Conservation (phyloP, 1,140 invertebrate genomes). For the Eueides isabella region DNA sequence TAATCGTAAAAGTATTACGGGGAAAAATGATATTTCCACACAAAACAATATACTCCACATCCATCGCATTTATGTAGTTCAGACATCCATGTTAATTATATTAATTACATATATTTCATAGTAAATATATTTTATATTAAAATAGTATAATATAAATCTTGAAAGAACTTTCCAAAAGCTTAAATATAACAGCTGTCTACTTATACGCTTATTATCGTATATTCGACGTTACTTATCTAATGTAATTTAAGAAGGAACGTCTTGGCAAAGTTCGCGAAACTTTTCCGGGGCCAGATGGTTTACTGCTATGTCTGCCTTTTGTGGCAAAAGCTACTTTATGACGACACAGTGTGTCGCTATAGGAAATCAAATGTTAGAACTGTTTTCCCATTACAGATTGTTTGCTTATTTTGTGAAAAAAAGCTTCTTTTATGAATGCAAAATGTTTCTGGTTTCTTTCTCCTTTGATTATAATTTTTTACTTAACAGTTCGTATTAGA, state of each 20-base stretch:
- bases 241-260: slow-evolving; percentile 42
- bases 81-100: too few relatives aligned
- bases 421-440: background rate
- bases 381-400: background rate
- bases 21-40: too few relatives aligned
- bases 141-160: background rate
- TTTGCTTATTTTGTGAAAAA: background rate
- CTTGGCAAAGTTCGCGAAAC: slow-evolving; percentile 41
- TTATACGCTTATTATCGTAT: background rate
- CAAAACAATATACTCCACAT: too few relatives aligned
- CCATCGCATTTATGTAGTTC: too few relatives aligned
- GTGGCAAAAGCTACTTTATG: slow-evolving; percentile 44
- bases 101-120: background rate
- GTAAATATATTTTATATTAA: background rate
- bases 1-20: too few relatives aligned
- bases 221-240: slow-evolving; percentile 17
- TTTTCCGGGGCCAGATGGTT: slow-evolving; percentile 48
- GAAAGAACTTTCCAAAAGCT: background rate
- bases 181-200: slow-evolving; percentile 3
- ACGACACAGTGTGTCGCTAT: slow-evolving; percentile 41
- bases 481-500: background rate
- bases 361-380: slow-evolving; percentile 9
- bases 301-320: slow-evolving; percentile 31
- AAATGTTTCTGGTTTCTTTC: background rate
- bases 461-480: background rate